Base-by-base conservation (phyloP, 1,140 invertebrate genomes). In the Phymastichus coffea region DNA sequence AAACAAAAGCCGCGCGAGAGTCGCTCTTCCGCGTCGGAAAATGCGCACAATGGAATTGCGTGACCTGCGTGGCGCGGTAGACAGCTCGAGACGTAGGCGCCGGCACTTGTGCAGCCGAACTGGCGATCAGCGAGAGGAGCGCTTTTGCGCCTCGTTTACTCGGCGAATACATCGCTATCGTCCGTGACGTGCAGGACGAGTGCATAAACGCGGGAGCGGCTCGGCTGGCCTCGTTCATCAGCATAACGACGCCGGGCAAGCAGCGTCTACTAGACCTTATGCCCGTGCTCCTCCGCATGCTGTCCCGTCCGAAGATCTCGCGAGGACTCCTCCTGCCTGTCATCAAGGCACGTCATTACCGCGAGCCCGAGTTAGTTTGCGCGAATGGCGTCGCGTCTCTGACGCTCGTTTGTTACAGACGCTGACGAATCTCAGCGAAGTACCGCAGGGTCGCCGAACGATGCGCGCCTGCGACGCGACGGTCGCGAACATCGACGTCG, bases 141-240 rank as follows among this genome's bases (percentile, higher is more conserved):
- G n/a, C n/a, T n/a, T n/a, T n/a, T n/a, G n/a, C n/a, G n/a, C n/a
- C n/a, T n/a, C n/a, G n/a, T n/a, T n/a, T n/a, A n/a, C n/a, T n/a
- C n/a, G n/a, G n/a, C n/a, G n/a, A n/a, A n/a, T n/a, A n/a, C 3
- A 9, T 47, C 2, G 17, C 28, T 33, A 12, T 6, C 28, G 28
- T 33, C 28, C 6, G 6, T 33, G 28, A 6, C 12, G 28, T 12
- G 28, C 28, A 33, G 6, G 61, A 53, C 56, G 65, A 37, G 52
- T 44, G 23, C 35, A 54, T 71, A 49, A 62, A 52, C 2, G 44
- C 56, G 40, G 64, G 68, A 28, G 64, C 66, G 6, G 61, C 41
- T n/a, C 51, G 49, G 3, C 53, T 55, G 48, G 63, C 67, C 33
- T 68, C 66, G 47, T 70, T 73, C 56, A 61, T 66, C 56, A 73